phyloP scores from a whole-genome alignment of 1,140 invertebrate species.

The Eupeodes corollae region DNA sequence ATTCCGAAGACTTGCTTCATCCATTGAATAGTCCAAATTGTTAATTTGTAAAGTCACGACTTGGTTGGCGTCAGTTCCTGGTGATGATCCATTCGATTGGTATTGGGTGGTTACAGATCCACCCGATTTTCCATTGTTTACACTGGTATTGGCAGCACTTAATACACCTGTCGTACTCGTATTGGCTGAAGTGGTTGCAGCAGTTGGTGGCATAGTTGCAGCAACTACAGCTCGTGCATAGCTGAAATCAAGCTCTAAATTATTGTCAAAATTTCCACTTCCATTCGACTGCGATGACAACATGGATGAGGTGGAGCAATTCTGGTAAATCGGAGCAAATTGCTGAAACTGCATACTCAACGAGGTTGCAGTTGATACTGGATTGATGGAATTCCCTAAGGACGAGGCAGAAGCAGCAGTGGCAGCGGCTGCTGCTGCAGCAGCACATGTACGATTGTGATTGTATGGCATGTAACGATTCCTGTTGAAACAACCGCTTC shows the following conservation, averaged over 20 bases:
- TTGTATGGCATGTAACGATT: slow-evolving; percentile 29
- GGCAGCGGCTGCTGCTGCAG: slow-evolving; percentile 12
- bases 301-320: slow-evolving; percentile 1
- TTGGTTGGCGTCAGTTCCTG: slow-evolving; percentile 13
- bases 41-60: slow-evolving; percentile 32
- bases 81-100: background rate
- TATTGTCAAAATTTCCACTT: background rate
- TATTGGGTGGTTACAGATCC: background rate
- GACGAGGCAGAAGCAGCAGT: slow-evolving; percentile 10
- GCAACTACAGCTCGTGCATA: background rate
- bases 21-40: slow-evolving; percentile 34
- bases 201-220: background rate
- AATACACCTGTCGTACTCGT: background rate
- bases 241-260: background rate
- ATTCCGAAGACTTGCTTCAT: slow-evolving; percentile 24
- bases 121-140: background rate
- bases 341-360: slow-evolving; percentile 6
- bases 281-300: background rate
- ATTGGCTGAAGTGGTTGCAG: background rate
- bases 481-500: slow-evolving; percentile 16
- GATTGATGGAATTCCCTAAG: slow-evolving; percentile 7
- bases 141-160: background rate
- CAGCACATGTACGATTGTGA: slow-evolving; percentile 15
- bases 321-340: slow-evolving; percentile 14
- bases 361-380: slow-evolving; percentile 5